Percentiles rank a stretch among this genome's conserved stretches.
These are phyloP conservation scores for Merops nubicus DNA, from an alignment of 2,113 vertebrate genomes.

Conservation along the genomic window DNA sequence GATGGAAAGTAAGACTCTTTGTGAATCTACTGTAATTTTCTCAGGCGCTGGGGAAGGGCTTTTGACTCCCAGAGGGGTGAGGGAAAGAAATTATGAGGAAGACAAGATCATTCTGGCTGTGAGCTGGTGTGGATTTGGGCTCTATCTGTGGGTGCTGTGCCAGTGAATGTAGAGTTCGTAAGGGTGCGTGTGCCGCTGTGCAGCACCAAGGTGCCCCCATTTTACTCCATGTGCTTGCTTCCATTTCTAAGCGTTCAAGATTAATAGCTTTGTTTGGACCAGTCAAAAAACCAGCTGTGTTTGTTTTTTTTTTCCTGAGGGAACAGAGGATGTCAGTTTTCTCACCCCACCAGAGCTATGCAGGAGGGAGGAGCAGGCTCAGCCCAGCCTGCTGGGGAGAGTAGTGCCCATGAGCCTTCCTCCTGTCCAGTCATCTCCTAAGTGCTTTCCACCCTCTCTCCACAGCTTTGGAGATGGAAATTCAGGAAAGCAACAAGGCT, in stretches of 20 bases:
- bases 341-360: background rate
- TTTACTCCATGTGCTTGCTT: background rate
- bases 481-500: slow-evolving; percentile 74
- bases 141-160: background rate
- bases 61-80: background rate
- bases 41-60: accelerated
- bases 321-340: background rate
- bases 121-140: background rate
- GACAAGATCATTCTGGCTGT: accelerated
- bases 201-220: accelerated
- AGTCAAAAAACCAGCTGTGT: too few relatives aligned
- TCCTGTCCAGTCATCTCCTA: background rate
- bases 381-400: background rate
- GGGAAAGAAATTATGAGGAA: background rate
- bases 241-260: background rate
- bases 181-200: accelerated
- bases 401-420: background rate
- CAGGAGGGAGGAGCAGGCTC: background rate
- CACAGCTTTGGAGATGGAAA: slow-evolving; percentile 80
- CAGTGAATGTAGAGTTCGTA: accelerated
- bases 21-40: accelerated
- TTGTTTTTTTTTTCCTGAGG: too few relatives aligned
- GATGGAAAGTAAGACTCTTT: slow-evolving; percentile 80
- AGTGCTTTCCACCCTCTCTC: background rate
- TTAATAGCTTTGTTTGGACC: background rate